These are phyloP conservation scores for Oreochromis tanganicae DNA, from an alignment of 2,113 vertebrate genomes.

Conservation along the genomic window DNA sequence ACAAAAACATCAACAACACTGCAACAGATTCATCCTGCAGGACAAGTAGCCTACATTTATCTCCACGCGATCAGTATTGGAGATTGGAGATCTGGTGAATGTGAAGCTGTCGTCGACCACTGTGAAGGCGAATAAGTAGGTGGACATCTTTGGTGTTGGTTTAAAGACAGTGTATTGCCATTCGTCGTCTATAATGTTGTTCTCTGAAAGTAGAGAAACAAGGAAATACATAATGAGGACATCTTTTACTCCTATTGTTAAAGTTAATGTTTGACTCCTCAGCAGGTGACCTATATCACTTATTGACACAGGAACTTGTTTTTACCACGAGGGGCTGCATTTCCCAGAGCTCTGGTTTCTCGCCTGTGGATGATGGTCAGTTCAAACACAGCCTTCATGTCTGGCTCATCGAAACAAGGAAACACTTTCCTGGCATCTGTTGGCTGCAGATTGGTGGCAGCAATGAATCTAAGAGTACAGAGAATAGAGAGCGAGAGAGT, in stretches of 20 bases:
- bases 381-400: constrained; percentile 85
- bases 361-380: constrained; percentile 75
- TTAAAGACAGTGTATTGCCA: constrained; percentile 50
- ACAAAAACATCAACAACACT: not conserved
- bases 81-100: accelerated
- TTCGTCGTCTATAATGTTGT: not conserved
- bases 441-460: constrained; percentile 81
- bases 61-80: accelerated
- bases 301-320: accelerated
- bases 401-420: constrained; percentile 94
- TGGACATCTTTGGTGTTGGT: constrained; percentile 67
- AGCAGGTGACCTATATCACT: not conserved
- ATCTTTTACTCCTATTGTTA: not conserved
- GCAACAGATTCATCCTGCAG: not conserved
- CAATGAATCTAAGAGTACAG: constrained; percentile 75
- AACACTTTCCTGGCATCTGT: constrained; percentile 81
- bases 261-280: not conserved
- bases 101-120: not conserved
- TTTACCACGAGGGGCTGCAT: constrained; percentile 13
- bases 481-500: not conserved
- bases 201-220: not conserved
- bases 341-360: constrained; percentile 56
- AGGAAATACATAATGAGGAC: not conserved
- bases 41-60: constrained; percentile 45
- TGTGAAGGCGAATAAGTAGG: constrained; percentile 70